phyloP scores from a whole-genome alignment of 2,888 invertebrate species.

The Eilema caniola region DNA sequence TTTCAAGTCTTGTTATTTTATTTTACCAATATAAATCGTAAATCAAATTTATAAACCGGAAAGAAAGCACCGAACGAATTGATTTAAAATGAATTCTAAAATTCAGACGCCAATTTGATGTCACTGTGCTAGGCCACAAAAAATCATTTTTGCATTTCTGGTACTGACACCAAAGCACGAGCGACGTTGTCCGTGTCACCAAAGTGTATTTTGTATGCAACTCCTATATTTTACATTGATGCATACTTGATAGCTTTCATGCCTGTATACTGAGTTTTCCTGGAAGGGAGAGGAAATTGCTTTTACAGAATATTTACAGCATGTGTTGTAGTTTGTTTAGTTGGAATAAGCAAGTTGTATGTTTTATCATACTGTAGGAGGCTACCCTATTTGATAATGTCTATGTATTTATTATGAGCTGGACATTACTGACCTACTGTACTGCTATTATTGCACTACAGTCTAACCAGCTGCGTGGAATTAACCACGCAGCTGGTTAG shows the following conservation, averaged over 20 bases:
- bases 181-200: background rate
- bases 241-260: slow-evolving; percentile 10
- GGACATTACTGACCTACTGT: background rate
- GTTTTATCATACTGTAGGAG: background rate
- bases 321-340: background rate
- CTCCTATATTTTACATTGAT: slow-evolving; percentile 12
- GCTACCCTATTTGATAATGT: background rate
- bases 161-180: background rate
- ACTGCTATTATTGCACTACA: too few relatives aligned
- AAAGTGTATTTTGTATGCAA: slow-evolving; percentile 11
- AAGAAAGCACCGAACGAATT: background rate
- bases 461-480: too few relatives aligned
- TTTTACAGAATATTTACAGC: background rate
- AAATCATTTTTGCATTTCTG: background rate
- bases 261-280: background rate
- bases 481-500: too few relatives aligned
- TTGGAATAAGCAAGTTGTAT: background rate
- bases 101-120: background rate
- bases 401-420: background rate
- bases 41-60: background rate
- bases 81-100: background rate
- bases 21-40: background rate
- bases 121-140: background rate
- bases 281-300: background rate
- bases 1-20: background rate